Percentiles rank a stretch among this genome's conserved stretches.
Conservation (phyloP, 2,797 vertebrate genomes). For the Thamnophis elegans region DNA sequence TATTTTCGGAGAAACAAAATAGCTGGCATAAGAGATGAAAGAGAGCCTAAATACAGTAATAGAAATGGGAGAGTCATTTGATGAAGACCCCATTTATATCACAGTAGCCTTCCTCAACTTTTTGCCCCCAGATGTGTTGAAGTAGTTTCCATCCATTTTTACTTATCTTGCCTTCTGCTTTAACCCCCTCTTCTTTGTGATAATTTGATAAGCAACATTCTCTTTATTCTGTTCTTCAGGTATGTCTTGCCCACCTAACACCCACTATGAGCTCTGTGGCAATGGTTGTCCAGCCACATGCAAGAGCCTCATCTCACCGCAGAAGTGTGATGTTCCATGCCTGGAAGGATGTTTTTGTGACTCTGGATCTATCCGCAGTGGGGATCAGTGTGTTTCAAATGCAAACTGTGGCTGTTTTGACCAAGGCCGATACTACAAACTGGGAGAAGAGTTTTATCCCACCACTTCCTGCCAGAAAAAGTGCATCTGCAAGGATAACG, state of each 20-base stretch:
- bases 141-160: background rate
- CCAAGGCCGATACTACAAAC: conserved; percentile 49
- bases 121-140: background rate
- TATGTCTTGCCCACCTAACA: conserved; percentile 73
- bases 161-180: background rate
- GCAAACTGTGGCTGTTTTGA: conserved; percentile 63
- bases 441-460: conserved; percentile 66
- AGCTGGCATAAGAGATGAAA: background rate
- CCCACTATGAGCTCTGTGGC: conserved; percentile 80
- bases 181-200: background rate
- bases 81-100: background rate
- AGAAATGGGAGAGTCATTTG: background rate
- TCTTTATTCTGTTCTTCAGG: conserved; percentile 61
- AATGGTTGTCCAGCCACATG: conserved; percentile 78
- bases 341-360: conserved; percentile 81
- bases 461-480: conserved; percentile 56
- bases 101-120: background rate
- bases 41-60: background rate
- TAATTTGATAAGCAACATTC: background rate
- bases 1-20: too few relatives aligned
- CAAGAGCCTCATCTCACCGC: conserved; percentile 25
- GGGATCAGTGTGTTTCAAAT: conserved; percentile 72
- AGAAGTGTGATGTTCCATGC: conserved; percentile 71
- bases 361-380: conserved; percentile 74
- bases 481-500: conserved; percentile 62